phyloP scores from a whole-genome alignment of 2,797 vertebrate genomes.

The Sebastes matsubarae region DNA sequence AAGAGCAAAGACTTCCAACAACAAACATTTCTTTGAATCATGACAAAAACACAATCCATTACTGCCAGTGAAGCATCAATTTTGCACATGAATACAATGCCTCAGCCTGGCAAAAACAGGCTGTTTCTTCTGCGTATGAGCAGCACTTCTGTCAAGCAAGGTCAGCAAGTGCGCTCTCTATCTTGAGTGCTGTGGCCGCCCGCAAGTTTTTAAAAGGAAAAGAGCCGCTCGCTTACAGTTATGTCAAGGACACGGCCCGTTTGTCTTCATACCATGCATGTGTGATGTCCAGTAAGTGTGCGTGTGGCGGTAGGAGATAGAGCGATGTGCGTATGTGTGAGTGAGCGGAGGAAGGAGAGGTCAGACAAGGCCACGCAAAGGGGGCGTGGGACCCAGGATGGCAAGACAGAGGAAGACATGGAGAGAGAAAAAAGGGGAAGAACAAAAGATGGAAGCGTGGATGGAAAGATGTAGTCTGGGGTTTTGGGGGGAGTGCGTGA shows the following conservation, averaged over 20 bases:
- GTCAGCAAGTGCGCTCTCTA: constrained; percentile 39
- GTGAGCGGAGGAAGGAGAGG: constrained; percentile 54
- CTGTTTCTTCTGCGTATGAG: constrained; percentile 5
- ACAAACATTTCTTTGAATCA: constrained; percentile 24
- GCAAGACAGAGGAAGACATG: constrained; percentile 59
- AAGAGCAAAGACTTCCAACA: constrained; percentile 14
- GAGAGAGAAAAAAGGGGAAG: constrained; percentile 25
- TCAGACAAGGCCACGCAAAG: constrained; percentile 64
- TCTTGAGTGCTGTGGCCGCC: constrained; percentile 4
- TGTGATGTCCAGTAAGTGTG: constrained; percentile 30
- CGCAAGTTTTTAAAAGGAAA: constrained; percentile 25
- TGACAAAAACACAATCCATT: constrained; percentile 15
- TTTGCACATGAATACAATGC: constrained; percentile 21
- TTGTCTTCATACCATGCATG: constrained; percentile 40
- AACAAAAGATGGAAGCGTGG: constrained; percentile 63
- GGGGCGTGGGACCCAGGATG: constrained; percentile 56
- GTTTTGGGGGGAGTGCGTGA: constrained; percentile 1
- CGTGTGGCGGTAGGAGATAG: constrained; percentile 1
- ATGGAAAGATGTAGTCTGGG: constrained; percentile 52
- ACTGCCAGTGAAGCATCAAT: constrained; percentile 14
- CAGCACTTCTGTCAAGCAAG: constrained; percentile 17
- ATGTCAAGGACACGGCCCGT: constrained; percentile 31
- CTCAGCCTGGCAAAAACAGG: constrained; percentile 4
- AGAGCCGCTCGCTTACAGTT: constrained; percentile 20
- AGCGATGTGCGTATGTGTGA: constrained; percentile 27